Evolutionary conservation across 2,113 vertebrate species (phyloP), one percentile per base, ranked within the genome.

Genomic region (Prionailurus bengalensis): DNA sequence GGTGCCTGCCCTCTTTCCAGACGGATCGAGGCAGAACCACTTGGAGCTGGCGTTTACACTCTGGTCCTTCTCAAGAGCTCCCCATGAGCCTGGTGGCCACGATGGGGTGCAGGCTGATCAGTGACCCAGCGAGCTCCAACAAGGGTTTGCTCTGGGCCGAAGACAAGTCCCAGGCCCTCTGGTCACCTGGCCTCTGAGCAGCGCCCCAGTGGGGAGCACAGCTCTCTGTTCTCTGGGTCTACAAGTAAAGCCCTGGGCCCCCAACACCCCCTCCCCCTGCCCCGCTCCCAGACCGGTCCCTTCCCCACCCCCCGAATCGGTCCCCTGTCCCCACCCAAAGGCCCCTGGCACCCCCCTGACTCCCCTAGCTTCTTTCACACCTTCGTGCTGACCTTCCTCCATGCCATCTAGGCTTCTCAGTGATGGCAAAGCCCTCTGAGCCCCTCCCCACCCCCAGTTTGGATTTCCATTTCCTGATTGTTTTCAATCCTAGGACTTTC

Each of bases 1-100:
- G 65, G 25, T 1, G 15, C 2, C 2, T 0, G 0, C 7, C 27
- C 12, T 74, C 13, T 70, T 13, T 31, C 8, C 23, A 9, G 80
- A 13, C 0, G 1, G 13, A 21, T 11, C 33, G 12, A 31, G 19
- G 31, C 33, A 63, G 66, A 17, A 21, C 16, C 25, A 19, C 16
- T 11, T 33, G 36, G 70, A 76, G 70, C 12, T 9, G 39, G 15
- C 8, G 12, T 25, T 21, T 27, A 0, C 10, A 12, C 42, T 12
- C 33, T 2, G 4, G 16, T 7, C 42, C 27, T 33, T 11, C 58
- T 85, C 23, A 4, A 76, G 25, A 33, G 33, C 2, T 31, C 42
- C 8, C 17, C 4, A 1, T 0, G 13, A 53, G 51, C 66, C 66
- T 27, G 21, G 39, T 10, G 5, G 61, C 81, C 61, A 7, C 27